Conservation (phyloP, 2,113 vertebrate genomes). For the Blennius ocellaris region DNA sequence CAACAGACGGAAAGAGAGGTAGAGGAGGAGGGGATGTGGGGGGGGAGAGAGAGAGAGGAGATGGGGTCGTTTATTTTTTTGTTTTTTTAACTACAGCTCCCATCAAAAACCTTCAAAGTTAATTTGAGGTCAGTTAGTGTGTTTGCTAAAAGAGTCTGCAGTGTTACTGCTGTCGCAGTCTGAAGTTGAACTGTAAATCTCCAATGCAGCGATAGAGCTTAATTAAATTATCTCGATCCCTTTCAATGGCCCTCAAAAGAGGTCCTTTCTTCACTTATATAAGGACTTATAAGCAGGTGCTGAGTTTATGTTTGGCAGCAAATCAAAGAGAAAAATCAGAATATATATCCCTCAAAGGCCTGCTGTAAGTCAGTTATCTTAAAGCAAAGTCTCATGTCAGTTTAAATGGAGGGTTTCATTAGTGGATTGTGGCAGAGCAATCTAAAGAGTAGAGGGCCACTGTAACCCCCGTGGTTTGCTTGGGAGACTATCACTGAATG, state of each 20-base stretch:
- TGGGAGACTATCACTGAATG: conserved; percentile 51
- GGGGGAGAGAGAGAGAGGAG: background rate
- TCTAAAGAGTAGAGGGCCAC: conserved; percentile 62
- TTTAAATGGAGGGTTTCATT: conserved; percentile 66
- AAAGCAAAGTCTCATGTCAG: conserved; percentile 41
- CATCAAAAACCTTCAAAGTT: conserved; percentile 60
- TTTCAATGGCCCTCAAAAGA: conserved; percentile 16
- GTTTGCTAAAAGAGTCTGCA: conserved; percentile 5
- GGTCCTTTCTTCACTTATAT: conserved; percentile 4
- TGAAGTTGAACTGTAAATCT: conserved; percentile 13
- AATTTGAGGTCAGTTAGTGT: conserved; percentile 62
- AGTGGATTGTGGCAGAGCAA: conserved; percentile 65
- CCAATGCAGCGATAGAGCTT: background rate
- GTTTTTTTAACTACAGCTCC: conserved; percentile 39
- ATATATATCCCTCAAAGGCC: conserved; percentile 41
- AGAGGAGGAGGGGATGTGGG: conserved; percentile 12
- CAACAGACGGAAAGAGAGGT: conserved; percentile 55
- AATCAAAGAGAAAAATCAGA: conserved; percentile 28
- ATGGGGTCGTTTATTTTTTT: background rate
- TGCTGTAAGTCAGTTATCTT: conserved; percentile 47
- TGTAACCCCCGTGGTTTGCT: conserved; percentile 57
- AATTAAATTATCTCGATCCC: conserved; percentile 20
- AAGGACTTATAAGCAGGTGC: conserved; percentile 42
- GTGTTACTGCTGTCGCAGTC: conserved; percentile 12
- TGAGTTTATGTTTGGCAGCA: conserved; percentile 37